Evolutionary conservation across 2,888 invertebrate species (phyloP).

Genomic region (Oligia fasciuncula): DNA sequence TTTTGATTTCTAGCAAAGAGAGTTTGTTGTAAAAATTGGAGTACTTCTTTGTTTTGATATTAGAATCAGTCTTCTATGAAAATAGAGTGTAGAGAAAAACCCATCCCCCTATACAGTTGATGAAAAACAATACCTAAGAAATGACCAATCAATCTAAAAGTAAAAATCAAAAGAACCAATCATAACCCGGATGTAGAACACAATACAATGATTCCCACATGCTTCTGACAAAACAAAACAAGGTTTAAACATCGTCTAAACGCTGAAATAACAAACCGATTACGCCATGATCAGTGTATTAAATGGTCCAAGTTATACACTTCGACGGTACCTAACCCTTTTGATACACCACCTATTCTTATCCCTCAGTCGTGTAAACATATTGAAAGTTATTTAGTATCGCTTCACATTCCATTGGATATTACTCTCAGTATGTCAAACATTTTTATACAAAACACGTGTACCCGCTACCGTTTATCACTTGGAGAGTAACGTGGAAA

Average conservation of each 20-base stretch:
- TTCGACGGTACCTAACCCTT: constrained; percentile 32
- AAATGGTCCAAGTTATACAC: constrained; percentile 73
- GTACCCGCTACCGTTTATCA: constrained; percentile 74
- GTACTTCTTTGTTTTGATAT: neutral
- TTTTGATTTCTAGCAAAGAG: constrained; percentile 1
- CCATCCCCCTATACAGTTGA: constrained; percentile 11
- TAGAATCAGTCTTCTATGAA: neutral
- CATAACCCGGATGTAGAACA: constrained; percentile 87
- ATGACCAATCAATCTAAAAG: constrained; percentile 75
- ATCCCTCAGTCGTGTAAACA: constrained; percentile 41
- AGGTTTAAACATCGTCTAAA: constrained; percentile 87
- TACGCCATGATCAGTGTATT: constrained; percentile 85
- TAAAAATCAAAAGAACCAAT: constrained; percentile 80
- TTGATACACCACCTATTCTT: constrained; percentile 46
- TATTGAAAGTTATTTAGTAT: constrained; percentile 52
- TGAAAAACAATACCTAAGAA: constrained; percentile 37
- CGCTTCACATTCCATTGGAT: constrained; percentile 26
- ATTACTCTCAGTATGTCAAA: constrained; percentile 47
- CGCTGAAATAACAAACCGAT: constrained; percentile 89
- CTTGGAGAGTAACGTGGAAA: constrained; percentile 79
- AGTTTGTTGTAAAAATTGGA: neutral
- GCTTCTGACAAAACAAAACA: constrained; percentile 88
- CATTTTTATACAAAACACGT: constrained; percentile 54
- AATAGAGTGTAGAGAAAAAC: neutral
- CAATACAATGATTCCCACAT: constrained; percentile 90